Conservation (phyloP, 2,797 vertebrate species). For the Distichodus sexfasciatus region DNA sequence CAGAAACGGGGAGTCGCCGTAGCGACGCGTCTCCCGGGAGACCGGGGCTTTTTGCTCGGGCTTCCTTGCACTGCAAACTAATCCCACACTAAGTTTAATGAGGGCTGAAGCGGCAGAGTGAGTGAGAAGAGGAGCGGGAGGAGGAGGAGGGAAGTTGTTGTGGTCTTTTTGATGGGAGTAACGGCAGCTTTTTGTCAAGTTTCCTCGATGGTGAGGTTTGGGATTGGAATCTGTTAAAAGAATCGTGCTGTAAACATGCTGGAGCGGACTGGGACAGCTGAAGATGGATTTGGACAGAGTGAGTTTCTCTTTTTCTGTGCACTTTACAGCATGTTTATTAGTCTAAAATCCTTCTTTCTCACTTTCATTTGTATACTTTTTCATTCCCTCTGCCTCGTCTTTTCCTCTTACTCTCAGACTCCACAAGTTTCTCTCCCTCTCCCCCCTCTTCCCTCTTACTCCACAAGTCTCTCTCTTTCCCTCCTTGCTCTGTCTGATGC, state of each 20-base stretch:
- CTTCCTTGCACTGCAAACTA: slow-evolving; percentile 54
- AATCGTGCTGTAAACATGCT: slow-evolving; percentile 57
- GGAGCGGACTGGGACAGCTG: slow-evolving; percentile 36
- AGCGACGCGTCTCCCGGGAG: slow-evolving; percentile 50
- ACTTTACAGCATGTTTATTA: too few species aligned
- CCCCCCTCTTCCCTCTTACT: slow-evolving; percentile 24
- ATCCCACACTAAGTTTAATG: slow-evolving; percentile 49
- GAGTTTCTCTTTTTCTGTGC: slow-evolving; percentile 55
- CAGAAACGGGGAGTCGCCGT: slow-evolving; percentile 50
- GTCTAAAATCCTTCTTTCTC: too few species aligned
- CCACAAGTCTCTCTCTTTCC: not conserved
- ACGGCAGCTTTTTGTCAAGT: not conserved
- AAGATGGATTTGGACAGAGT: slow-evolving; percentile 46
- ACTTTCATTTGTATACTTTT: too few species aligned
- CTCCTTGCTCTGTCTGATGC: not conserved
- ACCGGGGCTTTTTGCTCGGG: slow-evolving; percentile 48
- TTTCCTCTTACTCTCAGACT: too few species aligned
- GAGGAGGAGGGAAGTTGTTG: not conserved
- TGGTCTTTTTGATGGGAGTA: slow-evolving; percentile 11
- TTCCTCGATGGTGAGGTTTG: slow-evolving; percentile 43
- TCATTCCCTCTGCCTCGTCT: too few species aligned
- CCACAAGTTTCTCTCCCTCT: too few species aligned
- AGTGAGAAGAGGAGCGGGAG: slow-evolving; percentile 8
- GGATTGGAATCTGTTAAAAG: slow-evolving; percentile 43
- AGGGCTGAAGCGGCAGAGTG: slow-evolving; percentile 40